Percentiles rank a stretch among this genome's conserved stretches.
Conservation (phyloP, 2,113 vertebrate genomes). For the Zosterops japonicus region DNA sequence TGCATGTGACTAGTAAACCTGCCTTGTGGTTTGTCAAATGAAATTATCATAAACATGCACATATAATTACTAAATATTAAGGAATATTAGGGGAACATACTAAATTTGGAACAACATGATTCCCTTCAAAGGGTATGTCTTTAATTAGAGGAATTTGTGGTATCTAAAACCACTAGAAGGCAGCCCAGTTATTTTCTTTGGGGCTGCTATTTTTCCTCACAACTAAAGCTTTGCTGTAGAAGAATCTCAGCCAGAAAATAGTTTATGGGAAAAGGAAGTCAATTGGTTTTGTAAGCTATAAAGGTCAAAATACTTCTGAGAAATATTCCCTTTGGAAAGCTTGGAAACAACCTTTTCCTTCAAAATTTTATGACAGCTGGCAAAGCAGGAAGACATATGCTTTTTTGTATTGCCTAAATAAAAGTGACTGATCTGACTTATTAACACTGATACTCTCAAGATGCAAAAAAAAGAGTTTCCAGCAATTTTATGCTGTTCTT, state of each 20-base stretch:
- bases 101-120: background rate
- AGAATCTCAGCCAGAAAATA: conserved; percentile 42
- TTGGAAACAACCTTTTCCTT: conserved; percentile 58
- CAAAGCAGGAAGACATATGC: conserved; percentile 60
- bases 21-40: background rate
- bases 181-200: conserved; percentile 43
- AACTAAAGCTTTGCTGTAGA: conserved; percentile 11
- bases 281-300: conserved; percentile 55
- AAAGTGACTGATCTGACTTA: conserved; percentile 72
- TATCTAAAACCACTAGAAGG: conserved; percentile 36
- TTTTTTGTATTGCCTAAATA: conserved; percentile 66
- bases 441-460: conserved; percentile 53
- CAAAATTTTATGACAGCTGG: conserved; percentile 70
- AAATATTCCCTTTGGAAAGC: conserved; percentile 63
- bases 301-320: conserved; percentile 67
- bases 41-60: background rate
- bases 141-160: background rate
- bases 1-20: background rate
- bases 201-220: background rate
- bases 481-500: conserved; percentile 43
- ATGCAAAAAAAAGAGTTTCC: conserved; percentile 15
- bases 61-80: background rate
- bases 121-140: background rate
- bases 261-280: conserved; percentile 54
- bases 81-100: background rate